Evolutionary conservation across 2,113 vertebrate species (phyloP), one percentile per base, ranked within the genome.

Genomic region (Numenius arquata): DNA sequence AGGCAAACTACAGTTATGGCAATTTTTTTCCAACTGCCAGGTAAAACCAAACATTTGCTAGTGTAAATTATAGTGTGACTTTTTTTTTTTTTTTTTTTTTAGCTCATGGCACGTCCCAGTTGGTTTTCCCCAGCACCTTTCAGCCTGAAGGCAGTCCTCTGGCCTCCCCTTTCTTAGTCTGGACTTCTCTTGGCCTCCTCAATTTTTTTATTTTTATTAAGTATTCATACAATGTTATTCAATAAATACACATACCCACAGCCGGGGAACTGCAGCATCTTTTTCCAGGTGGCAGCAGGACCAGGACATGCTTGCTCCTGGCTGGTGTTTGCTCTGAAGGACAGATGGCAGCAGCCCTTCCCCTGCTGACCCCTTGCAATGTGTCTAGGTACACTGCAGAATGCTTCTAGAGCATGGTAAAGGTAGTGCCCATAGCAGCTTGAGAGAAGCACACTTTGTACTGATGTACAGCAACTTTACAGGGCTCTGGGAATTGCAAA

Each of bases 81-180:
- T 34, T 32, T 20, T 29, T 34, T 36, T 26, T 8, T 29, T 23
- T n/a, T 38, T 11, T 22, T 12, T 30, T 18, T 8, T 36, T 3
- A 10, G 2, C 27, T 47, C 12, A 26, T 6, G 22, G 2, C 5
- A 48, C 1, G 1, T 58, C 11, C 12, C 25, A n/a, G 2, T 52
- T 89, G 15, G 22, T 87, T 77, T 71, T 18, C 8, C 21, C 9
- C 8, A 26, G 22, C 22, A 47, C 7, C 38, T 78, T 62, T 48
- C 36, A n/a, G 15, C 12, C 29, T 83, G 9, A 36, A 55, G 36
- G 16, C 38, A 45, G 62, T 50, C 5, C 32, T 88, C 50, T 93
- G 29, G 2, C 25, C 9, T 77, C 21, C 12, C 4, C 4, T 82
- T 78, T 30, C 38, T 72, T 68, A n/a, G 11, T 36, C 32, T 72